Conservation (phyloP, 92 coral and sea anemone genomes). For the Zoanthus gigantus region DNA sequence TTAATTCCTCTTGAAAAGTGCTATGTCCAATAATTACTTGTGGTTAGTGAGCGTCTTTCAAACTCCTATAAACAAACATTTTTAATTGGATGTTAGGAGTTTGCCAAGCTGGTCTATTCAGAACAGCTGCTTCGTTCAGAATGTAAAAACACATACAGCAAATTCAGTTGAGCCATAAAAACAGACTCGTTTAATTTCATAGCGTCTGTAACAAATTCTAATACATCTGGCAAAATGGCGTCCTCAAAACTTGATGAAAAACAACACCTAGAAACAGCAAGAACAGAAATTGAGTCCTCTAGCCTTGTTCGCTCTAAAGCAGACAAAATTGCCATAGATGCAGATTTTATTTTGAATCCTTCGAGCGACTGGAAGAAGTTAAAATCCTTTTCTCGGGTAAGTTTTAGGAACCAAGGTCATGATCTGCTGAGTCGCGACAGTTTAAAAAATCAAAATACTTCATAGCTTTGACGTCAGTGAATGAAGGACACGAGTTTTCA, state of each 20-base stretch:
- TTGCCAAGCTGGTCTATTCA: not conserved
- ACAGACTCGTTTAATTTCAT: no score
- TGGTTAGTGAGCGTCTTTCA: not conserved
- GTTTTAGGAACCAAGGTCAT: no score
- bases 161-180: not conserved
- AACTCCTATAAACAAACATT: not conserved
- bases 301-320: constrained; percentile 18
- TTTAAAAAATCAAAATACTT: no score
- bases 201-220: no score
- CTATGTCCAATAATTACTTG: no score
- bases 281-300: constrained; percentile 21
- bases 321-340: constrained; percentile 26
- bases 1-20: no score
- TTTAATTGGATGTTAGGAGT: not conserved
- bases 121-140: not conserved
- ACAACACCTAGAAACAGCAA: constrained; percentile 17
- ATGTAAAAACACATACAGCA: not conserved
- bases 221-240: constrained; percentile 20
- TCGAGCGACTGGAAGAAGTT: constrained; percentile 31
- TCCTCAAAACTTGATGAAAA: constrained; percentile 11
- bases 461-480: no score
- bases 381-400: constrained; percentile 23
- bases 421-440: no score
- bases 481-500: no score
- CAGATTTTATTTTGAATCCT: constrained; percentile 13